A percentile compares a stretch with the other conserved stretches of the same genome.
Conservation (phyloP, 2,113 vertebrate genomes). For the Oostethus manadensis region DNA sequence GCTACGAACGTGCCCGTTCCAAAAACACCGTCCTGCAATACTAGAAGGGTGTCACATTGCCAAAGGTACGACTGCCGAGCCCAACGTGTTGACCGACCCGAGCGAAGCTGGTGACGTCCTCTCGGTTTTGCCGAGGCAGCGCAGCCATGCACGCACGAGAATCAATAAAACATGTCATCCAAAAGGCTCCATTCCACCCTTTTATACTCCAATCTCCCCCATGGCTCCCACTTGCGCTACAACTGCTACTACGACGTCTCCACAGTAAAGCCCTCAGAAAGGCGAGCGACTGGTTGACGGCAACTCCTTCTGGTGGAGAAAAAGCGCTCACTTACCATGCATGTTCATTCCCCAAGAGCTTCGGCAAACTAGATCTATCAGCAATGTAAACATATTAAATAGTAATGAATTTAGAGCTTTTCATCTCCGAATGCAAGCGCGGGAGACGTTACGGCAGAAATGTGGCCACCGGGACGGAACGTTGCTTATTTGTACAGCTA, state of each 20-base stretch:
- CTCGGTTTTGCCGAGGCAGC: slow-evolving; percentile 23
- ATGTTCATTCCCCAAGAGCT: not conserved
- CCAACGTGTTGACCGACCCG: slow-evolving; percentile 51
- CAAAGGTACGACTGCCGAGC: not conserved
- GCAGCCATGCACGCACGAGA: slow-evolving; percentile 26
- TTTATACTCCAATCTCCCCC: not conserved
- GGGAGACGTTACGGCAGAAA: not conserved
- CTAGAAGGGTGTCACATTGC: not conserved
- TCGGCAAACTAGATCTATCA: not conserved
- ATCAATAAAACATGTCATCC: slow-evolving; percentile 60
- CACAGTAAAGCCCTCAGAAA: not conserved
- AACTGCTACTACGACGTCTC: no score
- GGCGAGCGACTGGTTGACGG: no score
- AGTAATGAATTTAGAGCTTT: slow-evolving; percentile 8
- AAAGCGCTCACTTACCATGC: not conserved
- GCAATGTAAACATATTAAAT: slow-evolving; percentile 9
- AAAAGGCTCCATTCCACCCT: slow-evolving; percentile 25
- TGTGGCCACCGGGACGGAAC: not conserved
- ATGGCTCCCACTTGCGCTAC: not conserved
- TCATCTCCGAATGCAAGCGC: slow-evolving; percentile 5
- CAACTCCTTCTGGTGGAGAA: no score
- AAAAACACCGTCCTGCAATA: not conserved
- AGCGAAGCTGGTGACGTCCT: slow-evolving; percentile 23
- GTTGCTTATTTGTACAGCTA: slow-evolving; percentile 12
- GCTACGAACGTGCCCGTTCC: not conserved